Percentiles rank a stretch among this genome's conserved stretches.
These are phyloP conservation scores for Ischnus inquisitorius DNA, from an alignment of 2,888 invertebrate genomes.

Conservation along the genomic window DNA sequence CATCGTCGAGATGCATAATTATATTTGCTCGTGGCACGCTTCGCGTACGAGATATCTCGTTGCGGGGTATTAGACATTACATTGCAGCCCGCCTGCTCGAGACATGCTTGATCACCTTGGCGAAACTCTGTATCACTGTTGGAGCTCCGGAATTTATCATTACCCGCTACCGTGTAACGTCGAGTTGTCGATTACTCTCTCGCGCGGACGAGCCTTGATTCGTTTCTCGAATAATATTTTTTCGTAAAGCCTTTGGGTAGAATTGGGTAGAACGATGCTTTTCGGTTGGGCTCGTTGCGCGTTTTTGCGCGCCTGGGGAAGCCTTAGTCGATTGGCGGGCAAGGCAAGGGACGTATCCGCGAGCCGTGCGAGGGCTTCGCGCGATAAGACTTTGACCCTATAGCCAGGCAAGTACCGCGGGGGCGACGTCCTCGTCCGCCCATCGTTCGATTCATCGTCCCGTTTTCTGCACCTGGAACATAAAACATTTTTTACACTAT, in stretches of 20 bases:
- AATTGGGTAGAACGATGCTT: too few relatives aligned
- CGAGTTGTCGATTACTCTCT: too few relatives aligned
- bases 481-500: too few relatives aligned
- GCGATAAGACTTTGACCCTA: conserved; percentile 53
- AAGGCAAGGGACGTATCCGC: not conserved
- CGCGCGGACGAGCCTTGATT: too few relatives aligned
- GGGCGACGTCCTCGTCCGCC: conserved; percentile 26
- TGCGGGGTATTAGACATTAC: not conserved
- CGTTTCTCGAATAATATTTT: too few relatives aligned
- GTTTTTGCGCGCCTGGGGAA: conserved; percentile 32
- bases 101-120: conserved; percentile 48
- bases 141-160: too few relatives aligned
- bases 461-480: too few relatives aligned
- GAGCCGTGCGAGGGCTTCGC: conserved; percentile 66
- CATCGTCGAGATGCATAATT: not conserved
- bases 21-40: not conserved
- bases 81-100: not conserved
- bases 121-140: not conserved
- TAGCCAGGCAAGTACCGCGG: not conserved
- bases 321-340: conserved; percentile 52
- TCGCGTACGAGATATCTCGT: not conserved
- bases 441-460: not conserved
- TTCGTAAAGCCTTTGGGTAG: too few relatives aligned
- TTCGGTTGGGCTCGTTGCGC: conserved; percentile 5
- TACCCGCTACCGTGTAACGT: too few relatives aligned